Conservation (phyloP, 2,797 vertebrate species). For the Lepilemur ruficaudatus region DNA sequence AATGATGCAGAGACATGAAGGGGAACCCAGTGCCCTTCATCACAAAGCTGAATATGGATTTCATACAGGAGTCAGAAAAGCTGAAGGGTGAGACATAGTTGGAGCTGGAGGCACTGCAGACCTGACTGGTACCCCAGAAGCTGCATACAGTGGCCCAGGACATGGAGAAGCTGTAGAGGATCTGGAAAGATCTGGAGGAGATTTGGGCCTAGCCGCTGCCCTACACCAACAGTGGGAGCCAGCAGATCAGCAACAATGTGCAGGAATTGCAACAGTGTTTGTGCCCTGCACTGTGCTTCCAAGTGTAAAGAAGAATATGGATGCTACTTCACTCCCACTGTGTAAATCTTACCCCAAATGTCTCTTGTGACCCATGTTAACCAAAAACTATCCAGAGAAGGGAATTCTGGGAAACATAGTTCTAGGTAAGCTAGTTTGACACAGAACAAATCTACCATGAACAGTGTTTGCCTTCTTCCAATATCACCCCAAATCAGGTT, state of each 20-base stretch:
- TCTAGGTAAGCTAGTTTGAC: constrained; percentile 23
- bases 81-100: neutral
- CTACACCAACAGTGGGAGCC: neutral
- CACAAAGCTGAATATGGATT: neutral
- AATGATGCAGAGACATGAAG: neutral
- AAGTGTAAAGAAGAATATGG: neutral
- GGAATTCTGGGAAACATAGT: neutral
- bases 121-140: neutral
- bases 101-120: neutral
- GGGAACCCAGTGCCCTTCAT: neutral
- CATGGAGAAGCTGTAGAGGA: neutral
- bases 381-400: neutral
- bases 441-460: neutral
- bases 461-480: constrained; percentile 25
- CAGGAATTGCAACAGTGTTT: neutral
- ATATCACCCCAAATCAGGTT: constrained; percentile 20
- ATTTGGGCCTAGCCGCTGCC: neutral
- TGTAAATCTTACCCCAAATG: neutral
- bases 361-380: neutral
- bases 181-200: neutral
- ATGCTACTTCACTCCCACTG: neutral
- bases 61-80: neutral
- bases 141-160: neutral
- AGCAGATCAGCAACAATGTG: neutral
- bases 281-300: neutral